Conservation (phyloP, 1,140 invertebrate genomes). For the Bombus superbus region DNA sequence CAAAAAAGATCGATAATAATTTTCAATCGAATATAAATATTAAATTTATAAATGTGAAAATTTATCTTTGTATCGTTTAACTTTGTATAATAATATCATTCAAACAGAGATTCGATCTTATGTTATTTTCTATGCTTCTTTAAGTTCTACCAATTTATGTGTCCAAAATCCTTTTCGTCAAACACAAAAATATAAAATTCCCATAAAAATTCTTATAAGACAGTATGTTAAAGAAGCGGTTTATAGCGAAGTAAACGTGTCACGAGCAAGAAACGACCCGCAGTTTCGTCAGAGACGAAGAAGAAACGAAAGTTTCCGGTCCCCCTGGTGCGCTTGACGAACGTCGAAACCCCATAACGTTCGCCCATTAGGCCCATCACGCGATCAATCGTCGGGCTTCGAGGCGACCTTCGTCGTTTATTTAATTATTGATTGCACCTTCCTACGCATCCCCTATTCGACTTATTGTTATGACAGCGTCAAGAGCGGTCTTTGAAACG, state of each 20-base stretch:
- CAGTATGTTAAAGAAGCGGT: neutral
- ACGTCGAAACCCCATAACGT: conserved; percentile 47
- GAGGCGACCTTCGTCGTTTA: conserved; percentile 50
- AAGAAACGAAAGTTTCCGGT: conserved; percentile 1
- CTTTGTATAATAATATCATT: neutral
- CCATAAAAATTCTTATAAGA: neutral
- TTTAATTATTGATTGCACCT: conserved; percentile 62
- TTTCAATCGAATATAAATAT: neutral
- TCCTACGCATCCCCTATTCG: conserved; percentile 1
- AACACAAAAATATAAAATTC: neutral
- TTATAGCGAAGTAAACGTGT: neutral
- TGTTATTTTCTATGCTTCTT: neutral
- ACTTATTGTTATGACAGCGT: conserved; percentile 44
- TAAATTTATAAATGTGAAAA: neutral
- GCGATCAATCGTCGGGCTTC: conserved; percentile 55
- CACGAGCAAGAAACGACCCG: neutral
- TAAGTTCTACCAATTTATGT: neutral
- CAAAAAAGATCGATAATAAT: neutral
- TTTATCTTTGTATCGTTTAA: neutral
- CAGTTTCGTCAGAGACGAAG: neutral
- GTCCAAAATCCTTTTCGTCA: neutral
- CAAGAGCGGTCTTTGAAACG: neutral
- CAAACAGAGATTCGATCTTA: neutral
- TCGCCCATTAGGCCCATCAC: conserved; percentile 11
- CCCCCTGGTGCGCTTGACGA: neutral